Base-by-base conservation (phyloP, 1,140 invertebrate genomes). In the Ips nitidus region DNA sequence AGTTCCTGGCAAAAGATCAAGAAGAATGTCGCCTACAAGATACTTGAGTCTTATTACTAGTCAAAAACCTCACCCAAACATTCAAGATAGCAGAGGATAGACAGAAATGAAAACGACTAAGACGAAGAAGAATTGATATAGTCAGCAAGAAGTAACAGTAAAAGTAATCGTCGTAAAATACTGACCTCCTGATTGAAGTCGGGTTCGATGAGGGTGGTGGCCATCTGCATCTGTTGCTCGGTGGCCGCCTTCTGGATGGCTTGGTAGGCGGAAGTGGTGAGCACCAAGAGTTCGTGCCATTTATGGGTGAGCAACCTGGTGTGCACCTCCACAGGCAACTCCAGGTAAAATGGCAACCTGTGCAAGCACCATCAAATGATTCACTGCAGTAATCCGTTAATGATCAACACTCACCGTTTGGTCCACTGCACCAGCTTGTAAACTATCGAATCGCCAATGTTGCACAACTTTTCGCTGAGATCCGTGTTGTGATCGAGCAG, bases 371-470 rank as follows among this genome's bases (percentile, higher is more conserved):
- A 43, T 1, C 53, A 59, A 42, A 2, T 42, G 6, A 2, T 39
- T 41, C 3, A 7, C 40, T 41, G 1, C 2, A 7, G 3, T 41
- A 6, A 38, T 6, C 59, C n/a, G 40, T 40, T 59, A 22, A 22
- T 22, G 22, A 22, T 22, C 22, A 22, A 22, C 22, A 22, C 22
- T 22, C 58, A 70, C 62, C 95, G 89, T 83, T 97, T 97, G 74
- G 96, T 98, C 97, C 97, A 99, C 82, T 97, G 94, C 66, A 98
- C 95, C 83, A 98, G 88, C 83, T 98, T 97, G 84, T 95, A 94
- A 45, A 97, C 94, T 78, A 97, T 97, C 59, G 93, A 95, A 83
- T 97, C 95, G 56, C 94, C 94, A 79, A 98, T 95, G 81, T 94
- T 92, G 86, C 93, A 96, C 76, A 97, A 84, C 81, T 95, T 95